Conservation (phyloP, 30 jellyfish, hydroid and myxozoan species). For the Aurelia aurita region DNA sequence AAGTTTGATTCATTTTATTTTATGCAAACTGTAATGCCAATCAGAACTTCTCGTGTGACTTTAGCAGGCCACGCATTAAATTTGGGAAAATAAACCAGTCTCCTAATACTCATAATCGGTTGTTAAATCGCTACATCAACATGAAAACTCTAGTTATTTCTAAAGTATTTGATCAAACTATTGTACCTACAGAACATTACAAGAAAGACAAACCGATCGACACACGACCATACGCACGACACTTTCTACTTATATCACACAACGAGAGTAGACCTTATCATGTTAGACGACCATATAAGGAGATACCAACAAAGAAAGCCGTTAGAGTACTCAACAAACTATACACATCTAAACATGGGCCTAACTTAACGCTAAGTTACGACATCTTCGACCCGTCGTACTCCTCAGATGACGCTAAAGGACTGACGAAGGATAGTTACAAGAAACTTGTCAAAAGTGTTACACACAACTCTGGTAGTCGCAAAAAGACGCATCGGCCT, state of each 20-base stretch:
- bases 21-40: no score
- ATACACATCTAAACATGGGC: constrained; percentile 10
- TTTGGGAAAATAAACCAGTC: no score
- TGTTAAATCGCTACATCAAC: no score
- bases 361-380: constrained; percentile 28
- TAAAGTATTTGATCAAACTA: neutral
- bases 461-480: no score
- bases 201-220: neutral
- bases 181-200: constrained; percentile 9
- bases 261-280: constrained; percentile 54
- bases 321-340: constrained; percentile 23
- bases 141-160: no score
- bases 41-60: no score
- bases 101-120: no score
- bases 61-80: no score
- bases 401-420: constrained; percentile 21
- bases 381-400: constrained; percentile 66
- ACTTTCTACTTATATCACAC: constrained; percentile 17
- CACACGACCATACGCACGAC: constrained; percentile 36
- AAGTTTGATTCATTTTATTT: no score
- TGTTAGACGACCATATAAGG: constrained; percentile 11
- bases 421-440: constrained; percentile 26
- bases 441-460: neutral
- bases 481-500: neutral
- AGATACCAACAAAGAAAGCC: constrained; percentile 45